Base-by-base conservation (phyloP, 2,888 invertebrate genomes). In the Zygothrica quintamaculata region DNA sequence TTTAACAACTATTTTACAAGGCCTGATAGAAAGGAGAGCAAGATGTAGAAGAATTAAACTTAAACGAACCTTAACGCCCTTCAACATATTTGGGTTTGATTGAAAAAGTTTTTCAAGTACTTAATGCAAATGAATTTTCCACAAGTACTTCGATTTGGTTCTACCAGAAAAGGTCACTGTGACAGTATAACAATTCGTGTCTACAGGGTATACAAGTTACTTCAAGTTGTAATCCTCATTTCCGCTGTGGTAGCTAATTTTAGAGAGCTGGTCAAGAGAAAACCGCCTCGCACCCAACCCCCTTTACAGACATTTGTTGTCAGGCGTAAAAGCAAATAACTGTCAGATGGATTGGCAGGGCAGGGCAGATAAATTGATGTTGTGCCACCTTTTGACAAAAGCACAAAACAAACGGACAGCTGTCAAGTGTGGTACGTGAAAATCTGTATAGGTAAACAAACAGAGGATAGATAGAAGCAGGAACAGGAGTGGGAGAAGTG, bases 331-430 rank as follows among this genome's bases (percentile, higher is more conserved):
- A 39, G 36, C 59, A 60, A 64, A 78, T 56, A 70, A 59, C 60
- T 79, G 79, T 71, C 71, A 78, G 46, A 39, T 42, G 34, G 39
- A 9, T 31, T 40, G 44, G 56, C 61, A 75, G 40, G 52, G 39
- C 36, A 34, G 37, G 56, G 39, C 62, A 39, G 48, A 42, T 3
- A 31, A 65, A 59, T 57, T 71, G 56, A 29, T 60, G 48, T 51
- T 46, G 66, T 42, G 56, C 59, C 71, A 71, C 65, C 71, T 71
- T 61, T 26, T 62, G 46, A 33, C 51, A 18, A 4, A 11, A 52
- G 51, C 1, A 47, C 33, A 18, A 42, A 40, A 56, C 36, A 36
- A 58, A 50, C 65, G 57, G 78, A 71, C 78, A 78, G 79, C 79
- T 82, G 85, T 81, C 78, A 48, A 61, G 53, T 51, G 46, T 31